These are phyloP conservation scores for Phoebastria nigripes DNA, from an alignment of 2,797 vertebrate genomes.

Conservation along the genomic window DNA sequence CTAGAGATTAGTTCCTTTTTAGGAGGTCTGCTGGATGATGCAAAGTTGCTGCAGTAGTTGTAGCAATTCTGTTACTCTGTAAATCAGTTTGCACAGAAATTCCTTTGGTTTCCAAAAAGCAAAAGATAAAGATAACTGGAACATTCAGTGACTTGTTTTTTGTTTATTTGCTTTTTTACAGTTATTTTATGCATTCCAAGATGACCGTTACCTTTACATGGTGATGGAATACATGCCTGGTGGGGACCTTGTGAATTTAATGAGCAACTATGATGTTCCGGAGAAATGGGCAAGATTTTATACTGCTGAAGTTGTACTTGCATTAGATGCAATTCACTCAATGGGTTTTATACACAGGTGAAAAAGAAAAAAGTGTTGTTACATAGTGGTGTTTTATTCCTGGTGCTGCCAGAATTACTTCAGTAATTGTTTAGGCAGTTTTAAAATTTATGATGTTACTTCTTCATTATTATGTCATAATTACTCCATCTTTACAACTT, in stretches of 20 bases:
- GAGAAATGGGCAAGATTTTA: constrained; percentile 99
- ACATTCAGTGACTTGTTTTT: neutral
- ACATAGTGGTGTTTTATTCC: neutral
- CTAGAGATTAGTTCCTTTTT: neutral
- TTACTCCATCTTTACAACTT: neutral
- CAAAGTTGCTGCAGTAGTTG: neutral
- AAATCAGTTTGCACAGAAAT: neutral
- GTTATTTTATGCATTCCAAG: constrained; percentile 98
- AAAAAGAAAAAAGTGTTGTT: constrained; percentile 16
- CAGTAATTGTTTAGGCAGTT: neutral
- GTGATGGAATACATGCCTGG: constrained; percentile 99
- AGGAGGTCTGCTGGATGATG: neutral
- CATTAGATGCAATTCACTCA: constrained; percentile 95
- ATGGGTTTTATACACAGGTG: constrained; percentile 99
- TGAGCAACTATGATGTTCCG: constrained; percentile 98
- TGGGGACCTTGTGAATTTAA: constrained; percentile 96
- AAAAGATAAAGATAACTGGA: neutral
- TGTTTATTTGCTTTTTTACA: constrained; percentile 62
- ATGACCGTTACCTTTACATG: constrained; percentile 98
- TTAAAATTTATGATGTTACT: neutral
- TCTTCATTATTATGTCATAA: neutral
- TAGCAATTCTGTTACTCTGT: neutral
- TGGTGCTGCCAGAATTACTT: neutral
- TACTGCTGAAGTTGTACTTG: constrained; percentile 95
- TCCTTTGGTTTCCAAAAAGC: neutral